A percentile compares a stretch with the other conserved stretches of the same genome.
Conservation (phyloP, 2,888 invertebrate genomes). For the Hartigia nigra region DNA sequence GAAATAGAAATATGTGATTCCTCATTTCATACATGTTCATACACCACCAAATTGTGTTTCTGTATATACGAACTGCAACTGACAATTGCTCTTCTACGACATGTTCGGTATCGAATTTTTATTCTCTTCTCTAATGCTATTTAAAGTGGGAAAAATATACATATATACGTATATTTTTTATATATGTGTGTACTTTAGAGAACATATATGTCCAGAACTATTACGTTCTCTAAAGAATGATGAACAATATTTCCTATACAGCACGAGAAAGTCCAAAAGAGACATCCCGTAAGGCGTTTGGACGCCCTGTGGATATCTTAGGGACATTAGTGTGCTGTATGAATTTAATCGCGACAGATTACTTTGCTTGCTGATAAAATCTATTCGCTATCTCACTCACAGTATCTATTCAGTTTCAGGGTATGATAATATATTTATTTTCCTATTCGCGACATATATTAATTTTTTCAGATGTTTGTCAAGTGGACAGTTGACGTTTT, state of each 20-base stretch:
- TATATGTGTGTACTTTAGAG: too few species aligned
- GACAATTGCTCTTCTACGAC: not conserved
- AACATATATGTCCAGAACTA: too few species aligned
- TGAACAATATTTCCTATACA: not conserved
- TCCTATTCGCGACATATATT: not conserved
- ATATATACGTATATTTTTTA: too few species aligned
- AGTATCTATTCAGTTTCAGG: not conserved
- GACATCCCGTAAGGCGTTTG: not conserved
- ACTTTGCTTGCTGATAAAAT: not conserved
- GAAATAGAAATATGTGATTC: not conserved
- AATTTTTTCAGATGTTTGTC: not conserved
- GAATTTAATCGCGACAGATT: not conserved
- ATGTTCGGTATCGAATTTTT: not conserved
- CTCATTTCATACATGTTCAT: not conserved
- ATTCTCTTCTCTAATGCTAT: not conserved
- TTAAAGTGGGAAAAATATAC: not conserved
- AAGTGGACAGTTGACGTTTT: not conserved
- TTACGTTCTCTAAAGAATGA: not conserved
- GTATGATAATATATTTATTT: not conserved
- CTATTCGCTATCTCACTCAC: not conserved
- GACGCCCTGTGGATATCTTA: not conserved
- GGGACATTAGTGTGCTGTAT: not conserved
- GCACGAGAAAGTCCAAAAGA: not conserved
- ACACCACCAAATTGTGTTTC: not conserved
- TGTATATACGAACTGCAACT: not conserved